Evolutionary conservation across 2,113 vertebrate species (phyloP).

Genomic region (Panthera leo): DNA sequence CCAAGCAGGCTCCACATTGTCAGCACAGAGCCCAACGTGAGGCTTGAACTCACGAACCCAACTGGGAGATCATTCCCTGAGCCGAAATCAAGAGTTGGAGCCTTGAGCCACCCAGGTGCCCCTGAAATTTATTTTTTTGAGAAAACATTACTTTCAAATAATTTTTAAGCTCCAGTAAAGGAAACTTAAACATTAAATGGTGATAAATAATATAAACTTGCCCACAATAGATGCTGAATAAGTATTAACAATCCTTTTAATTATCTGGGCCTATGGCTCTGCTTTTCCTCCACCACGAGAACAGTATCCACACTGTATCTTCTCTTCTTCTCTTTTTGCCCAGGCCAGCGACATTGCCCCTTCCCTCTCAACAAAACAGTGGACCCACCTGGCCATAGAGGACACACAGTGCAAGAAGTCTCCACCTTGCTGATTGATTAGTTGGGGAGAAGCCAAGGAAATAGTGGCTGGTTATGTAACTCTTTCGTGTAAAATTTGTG

Average conservation of each 20-base stretch:
- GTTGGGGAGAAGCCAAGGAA: not conserved
- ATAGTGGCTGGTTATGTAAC: not conserved
- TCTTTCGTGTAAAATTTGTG: not conserved
- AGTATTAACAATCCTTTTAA: not conserved
- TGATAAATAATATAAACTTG: not conserved
- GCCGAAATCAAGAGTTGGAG: too few species aligned
- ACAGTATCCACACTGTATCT: rapidly evolving
- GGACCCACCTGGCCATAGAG: too few species aligned
- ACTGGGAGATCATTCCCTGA: too few species aligned
- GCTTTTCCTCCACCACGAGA: not conserved
- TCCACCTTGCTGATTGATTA: not conserved
- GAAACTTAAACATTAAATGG: not conserved
- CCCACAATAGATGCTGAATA: not conserved
- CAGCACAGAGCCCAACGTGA: too few species aligned
- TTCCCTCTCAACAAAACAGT: not conserved
- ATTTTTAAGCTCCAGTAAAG: not conserved
- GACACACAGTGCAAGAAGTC: not conserved
- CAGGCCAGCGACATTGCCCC: not conserved
- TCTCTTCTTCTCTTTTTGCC: not conserved
- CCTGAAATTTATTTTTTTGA: not conserved
- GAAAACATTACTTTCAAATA: not conserved
- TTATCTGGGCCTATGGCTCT: not conserved
- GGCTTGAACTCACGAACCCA: too few species aligned
- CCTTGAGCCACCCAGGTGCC: too few species aligned
- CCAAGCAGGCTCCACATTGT: too few species aligned